Conservation (phyloP, 2,797 vertebrate species). For the Masticophis lateralis region DNA sequence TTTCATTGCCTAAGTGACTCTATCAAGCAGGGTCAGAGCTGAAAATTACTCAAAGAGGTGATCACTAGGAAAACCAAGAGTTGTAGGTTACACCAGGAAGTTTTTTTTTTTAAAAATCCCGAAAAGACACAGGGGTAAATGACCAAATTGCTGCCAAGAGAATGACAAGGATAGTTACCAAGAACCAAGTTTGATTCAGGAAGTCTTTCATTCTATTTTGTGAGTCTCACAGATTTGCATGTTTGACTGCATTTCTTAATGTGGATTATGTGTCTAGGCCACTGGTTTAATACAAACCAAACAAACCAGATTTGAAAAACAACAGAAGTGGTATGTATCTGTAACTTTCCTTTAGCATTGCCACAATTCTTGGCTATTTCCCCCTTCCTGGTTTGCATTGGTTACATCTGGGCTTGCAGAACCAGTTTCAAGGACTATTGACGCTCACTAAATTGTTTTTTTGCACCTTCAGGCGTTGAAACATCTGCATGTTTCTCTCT, state of each 20-base stretch:
- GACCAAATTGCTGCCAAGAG: background rate
- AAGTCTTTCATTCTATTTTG: background rate
- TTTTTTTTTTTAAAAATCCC: background rate
- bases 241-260: background rate
- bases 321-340: background rate
- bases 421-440: constrained; percentile 17
- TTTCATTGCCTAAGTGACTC: background rate
- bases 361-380: background rate
- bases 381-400: constrained; percentile 42
- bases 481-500: constrained; percentile 38
- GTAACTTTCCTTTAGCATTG: background rate
- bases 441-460: constrained; percentile 45
- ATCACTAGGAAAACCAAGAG: background rate
- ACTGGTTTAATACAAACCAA: background rate
- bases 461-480: constrained; percentile 27
- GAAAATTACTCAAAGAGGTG: background rate
- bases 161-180: background rate
- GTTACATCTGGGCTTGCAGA: constrained; percentile 44
- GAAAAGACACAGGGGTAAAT: background rate
- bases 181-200: background rate
- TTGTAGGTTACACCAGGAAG: background rate
- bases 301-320: background rate
- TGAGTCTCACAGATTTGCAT: background rate
- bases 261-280: background rate
- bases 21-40: background rate